phyloP scores from a whole-genome alignment of 2,888 invertebrate genomes.

The Synergus gifuensis region DNA sequence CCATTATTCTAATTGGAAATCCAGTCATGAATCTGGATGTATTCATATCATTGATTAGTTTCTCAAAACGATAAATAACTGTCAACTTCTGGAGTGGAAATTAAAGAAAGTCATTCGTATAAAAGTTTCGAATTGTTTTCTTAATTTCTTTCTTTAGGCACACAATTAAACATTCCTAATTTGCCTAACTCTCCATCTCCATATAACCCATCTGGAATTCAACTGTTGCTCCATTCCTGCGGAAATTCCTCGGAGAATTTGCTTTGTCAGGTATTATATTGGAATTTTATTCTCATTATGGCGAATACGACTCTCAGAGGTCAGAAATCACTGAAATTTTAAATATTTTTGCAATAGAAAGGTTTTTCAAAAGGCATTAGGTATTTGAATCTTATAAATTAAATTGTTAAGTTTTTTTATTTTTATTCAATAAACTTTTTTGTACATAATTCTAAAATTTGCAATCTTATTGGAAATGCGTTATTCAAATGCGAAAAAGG shows the following conservation, averaged over 20 bases:
- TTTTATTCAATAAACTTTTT: neutral
- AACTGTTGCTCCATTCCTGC: conserved; percentile 40
- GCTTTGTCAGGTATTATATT: conserved; percentile 11
- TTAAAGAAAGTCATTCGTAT: neutral
- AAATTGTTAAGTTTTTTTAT: no score
- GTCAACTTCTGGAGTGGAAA: neutral
- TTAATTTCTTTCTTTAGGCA: neutral
- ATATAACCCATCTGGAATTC: conserved; percentile 18
- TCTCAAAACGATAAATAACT: neutral
- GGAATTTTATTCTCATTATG: conserved; percentile 6
- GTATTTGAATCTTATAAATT: neutral
- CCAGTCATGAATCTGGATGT: neutral
- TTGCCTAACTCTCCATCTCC: conserved; percentile 25
- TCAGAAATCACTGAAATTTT: neutral
- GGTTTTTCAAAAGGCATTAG: no score
- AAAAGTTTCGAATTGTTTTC: conserved; percentile 12
- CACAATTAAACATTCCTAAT: conserved; percentile 3
- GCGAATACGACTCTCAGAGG: neutral
- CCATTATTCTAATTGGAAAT: conserved; percentile 20
- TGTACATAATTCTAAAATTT: neutral
- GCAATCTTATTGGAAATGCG: neutral
- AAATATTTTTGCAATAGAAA: neutral
- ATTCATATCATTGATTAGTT: neutral
- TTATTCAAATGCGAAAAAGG: no score
- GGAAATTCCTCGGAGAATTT: conserved; percentile 36